These are phyloP conservation scores for Labroides dimidiatus DNA, from an alignment of 2,797 vertebrate species.

Conservation along the genomic window DNA sequence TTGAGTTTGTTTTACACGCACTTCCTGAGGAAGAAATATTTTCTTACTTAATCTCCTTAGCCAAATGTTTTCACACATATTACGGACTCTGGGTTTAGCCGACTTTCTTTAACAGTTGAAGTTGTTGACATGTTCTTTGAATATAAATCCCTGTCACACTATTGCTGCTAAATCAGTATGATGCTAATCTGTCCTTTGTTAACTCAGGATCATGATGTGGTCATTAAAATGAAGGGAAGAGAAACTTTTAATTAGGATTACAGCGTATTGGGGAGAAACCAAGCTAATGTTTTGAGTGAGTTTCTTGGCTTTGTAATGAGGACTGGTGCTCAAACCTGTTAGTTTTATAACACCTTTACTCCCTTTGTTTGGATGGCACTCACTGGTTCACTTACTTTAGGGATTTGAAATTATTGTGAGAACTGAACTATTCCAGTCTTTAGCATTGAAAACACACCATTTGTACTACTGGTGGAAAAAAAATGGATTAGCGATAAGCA, in stretches of 20 bases:
- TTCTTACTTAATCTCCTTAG: conserved; percentile 38
- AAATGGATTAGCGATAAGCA: too few species aligned
- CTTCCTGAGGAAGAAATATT: conserved; percentile 34
- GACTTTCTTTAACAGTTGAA: conserved; percentile 31
- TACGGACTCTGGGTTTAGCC: conserved; percentile 20
- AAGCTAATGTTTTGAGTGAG: conserved; percentile 11
- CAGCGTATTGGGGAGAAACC: conserved; percentile 13
- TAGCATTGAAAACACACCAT: too few species aligned
- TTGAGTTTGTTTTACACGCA: conserved; percentile 27
- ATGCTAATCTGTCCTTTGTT: conserved; percentile 56
- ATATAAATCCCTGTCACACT: conserved; percentile 56
- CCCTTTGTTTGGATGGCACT: neutral
- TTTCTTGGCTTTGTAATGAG: conserved; percentile 41
- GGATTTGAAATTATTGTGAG: too few species aligned
- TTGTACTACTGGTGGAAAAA: too few species aligned
- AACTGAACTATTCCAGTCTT: neutral
- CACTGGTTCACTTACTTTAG: neutral
- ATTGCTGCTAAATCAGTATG: conserved; percentile 49
- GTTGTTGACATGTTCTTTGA: conserved; percentile 38
- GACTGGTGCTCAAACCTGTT: conserved; percentile 26
- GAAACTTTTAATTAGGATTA: conserved; percentile 39
- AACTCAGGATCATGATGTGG: conserved; percentile 46
- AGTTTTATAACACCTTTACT: conserved; percentile 1
- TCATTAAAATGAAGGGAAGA: conserved; percentile 31
- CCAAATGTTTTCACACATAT: conserved; percentile 43